Conservation (phyloP, 1,140 invertebrate species). For the Halesus radiatus region DNA sequence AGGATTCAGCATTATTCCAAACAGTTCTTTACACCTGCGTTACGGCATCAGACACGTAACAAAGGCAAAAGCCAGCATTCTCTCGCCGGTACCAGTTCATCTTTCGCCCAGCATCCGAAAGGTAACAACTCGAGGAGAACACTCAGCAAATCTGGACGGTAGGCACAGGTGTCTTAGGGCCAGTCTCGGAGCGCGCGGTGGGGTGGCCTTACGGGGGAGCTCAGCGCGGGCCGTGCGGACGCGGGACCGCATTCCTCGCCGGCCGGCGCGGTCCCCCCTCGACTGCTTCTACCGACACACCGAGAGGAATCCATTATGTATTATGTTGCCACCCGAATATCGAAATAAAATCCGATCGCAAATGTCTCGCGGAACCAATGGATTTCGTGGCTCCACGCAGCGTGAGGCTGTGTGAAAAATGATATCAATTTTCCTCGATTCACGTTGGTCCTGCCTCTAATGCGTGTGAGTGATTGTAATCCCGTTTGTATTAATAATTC, state of each 20-base stretch:
- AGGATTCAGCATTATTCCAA: too few relatives aligned
- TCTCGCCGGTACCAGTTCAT: constrained; percentile 25
- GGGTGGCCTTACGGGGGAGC: too few relatives aligned
- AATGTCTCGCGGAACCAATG: constrained; percentile 32
- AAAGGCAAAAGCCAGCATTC: constrained; percentile 40
- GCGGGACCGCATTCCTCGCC: constrained; percentile 31
- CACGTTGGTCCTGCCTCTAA: not conserved
- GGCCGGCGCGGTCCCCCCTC: not conserved
- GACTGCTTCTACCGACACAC: not conserved
- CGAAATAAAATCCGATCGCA: constrained; percentile 32
- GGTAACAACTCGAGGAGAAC: not conserved
- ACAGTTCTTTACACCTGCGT: constrained; percentile 10
- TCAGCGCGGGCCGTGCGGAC: not conserved
- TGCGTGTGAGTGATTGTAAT: too few relatives aligned
- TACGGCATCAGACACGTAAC: constrained; percentile 34
- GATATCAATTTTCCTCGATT: constrained; percentile 15
- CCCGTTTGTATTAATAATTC: too few relatives aligned
- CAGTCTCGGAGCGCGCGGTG: too few relatives aligned
- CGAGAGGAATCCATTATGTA: constrained; percentile 4
- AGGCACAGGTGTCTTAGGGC: not conserved
- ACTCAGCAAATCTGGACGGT: not conserved
- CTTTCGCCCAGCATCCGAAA: not conserved
- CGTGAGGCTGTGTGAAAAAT: not conserved
- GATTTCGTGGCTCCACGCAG: constrained; percentile 2
- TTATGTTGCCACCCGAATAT: constrained; percentile 32